Evolutionary conservation across 2,888 invertebrate species (phyloP).

Genomic region (Luperina nickerlii): DNA sequence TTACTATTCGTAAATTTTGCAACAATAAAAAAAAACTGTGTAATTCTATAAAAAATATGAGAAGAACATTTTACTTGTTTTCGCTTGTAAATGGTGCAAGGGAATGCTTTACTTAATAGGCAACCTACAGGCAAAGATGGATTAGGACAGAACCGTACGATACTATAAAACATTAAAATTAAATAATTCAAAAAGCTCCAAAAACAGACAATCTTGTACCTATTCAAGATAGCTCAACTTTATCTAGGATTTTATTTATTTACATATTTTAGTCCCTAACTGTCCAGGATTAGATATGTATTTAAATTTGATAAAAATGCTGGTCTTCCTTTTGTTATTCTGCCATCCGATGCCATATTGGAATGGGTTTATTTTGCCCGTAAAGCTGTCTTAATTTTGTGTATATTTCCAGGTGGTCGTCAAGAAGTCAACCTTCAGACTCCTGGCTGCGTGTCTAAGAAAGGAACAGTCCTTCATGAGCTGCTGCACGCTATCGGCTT

Average conservation of each 20-base stretch:
- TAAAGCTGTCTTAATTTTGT: background rate
- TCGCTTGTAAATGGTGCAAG: too few species aligned
- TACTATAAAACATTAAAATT: too few species aligned
- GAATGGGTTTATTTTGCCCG: background rate
- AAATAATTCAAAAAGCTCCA: too few species aligned
- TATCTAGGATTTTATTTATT: too few species aligned
- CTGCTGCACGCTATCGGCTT: conserved; percentile 95
- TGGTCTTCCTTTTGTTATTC: background rate
- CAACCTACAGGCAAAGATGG: too few species aligned
- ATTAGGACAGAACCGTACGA: too few species aligned
- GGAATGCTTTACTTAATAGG: too few species aligned
- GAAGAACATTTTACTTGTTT: background rate
- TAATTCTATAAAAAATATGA: too few species aligned
- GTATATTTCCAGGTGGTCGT: conserved; percentile 81
- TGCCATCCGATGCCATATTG: background rate
- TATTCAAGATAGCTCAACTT: too few species aligned
- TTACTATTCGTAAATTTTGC: background rate
- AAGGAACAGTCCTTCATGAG: conserved; percentile 95
- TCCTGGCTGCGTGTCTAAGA: conserved; percentile 93
- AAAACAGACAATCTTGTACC: too few species aligned
- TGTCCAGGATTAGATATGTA: too few species aligned
- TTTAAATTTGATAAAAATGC: background rate
- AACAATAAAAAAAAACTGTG: background rate
- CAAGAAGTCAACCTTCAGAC: conserved; percentile 94
- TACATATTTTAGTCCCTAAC: too few species aligned